Percentiles rank a stretch among this genome's conserved stretches.
These are phyloP conservation scores for Macrobrachium nipponense DNA, from an alignment of 1,140 invertebrate genomes.

Conservation along the genomic window DNA sequence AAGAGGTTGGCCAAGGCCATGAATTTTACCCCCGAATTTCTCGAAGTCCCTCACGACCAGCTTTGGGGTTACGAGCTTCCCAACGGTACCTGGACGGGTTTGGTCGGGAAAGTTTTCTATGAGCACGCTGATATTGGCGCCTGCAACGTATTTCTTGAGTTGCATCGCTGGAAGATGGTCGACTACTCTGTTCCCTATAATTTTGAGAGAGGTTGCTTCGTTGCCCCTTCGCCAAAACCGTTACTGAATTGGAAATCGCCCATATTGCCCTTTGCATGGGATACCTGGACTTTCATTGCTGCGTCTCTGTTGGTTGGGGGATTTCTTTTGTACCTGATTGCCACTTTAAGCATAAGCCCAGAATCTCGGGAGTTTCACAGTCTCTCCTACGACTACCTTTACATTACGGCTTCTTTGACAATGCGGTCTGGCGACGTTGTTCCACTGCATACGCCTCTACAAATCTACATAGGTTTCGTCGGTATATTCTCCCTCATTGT, in stretches of 20 bases:
- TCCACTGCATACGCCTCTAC: slow-evolving; percentile 27
- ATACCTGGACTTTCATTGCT: slow-evolving; percentile 49
- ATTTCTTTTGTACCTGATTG: slow-evolving; percentile 25
- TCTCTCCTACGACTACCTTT: slow-evolving; percentile 50
- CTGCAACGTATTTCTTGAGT: slow-evolving; percentile 64
- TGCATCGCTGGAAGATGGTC: slow-evolving; percentile 54
- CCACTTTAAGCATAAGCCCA: slow-evolving; percentile 1
- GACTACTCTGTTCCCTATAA: slow-evolving; percentile 62
- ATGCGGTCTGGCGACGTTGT: slow-evolving; percentile 1
- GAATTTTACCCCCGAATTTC: slow-evolving; percentile 57
- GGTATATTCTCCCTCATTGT: slow-evolving; percentile 51
- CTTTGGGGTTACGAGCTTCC: slow-evolving; percentile 65
- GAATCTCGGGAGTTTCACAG: slow-evolving; percentile 41
- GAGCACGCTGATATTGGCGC: slow-evolving; percentile 62
- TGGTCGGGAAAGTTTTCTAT: slow-evolving; percentile 64
- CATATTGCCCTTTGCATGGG: slow-evolving; percentile 48
- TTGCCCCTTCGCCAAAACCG: slow-evolving; percentile 53
- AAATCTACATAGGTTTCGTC: slow-evolving; percentile 44
- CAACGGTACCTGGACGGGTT: slow-evolving; percentile 65
- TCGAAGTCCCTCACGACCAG: slow-evolving; percentile 51
- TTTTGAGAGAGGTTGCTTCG: slow-evolving; percentile 60
- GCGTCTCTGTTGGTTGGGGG: slow-evolving; percentile 32
- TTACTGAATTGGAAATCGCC: slow-evolving; percentile 59
- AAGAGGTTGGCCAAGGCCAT: slow-evolving; percentile 43
- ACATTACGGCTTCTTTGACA: slow-evolving; percentile 44